Base-by-base conservation (phyloP, 2,797 vertebrate species). In the Scarus forsteni region DNA sequence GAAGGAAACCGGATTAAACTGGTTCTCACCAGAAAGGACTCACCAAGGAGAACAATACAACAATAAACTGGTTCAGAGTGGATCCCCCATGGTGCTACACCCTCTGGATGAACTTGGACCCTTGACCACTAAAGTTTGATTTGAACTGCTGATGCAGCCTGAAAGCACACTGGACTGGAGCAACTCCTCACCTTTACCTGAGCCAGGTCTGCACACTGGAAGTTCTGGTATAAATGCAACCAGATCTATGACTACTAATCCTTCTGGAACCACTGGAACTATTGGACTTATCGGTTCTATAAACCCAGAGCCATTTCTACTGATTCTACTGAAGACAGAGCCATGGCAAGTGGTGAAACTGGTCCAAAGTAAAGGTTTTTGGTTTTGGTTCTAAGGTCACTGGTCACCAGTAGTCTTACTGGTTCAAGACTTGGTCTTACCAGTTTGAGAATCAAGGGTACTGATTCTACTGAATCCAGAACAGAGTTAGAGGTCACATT, bases 71-170 rank as follows among this genome's bases (percentile, higher is more conserved):
- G 78, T 73, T 78, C 63, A 42, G 57, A 80, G 62, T 67, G 73
- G 75, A 78, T 52, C 71, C 57, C 74, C 64, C 67, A 85, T 80
- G 90, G 90, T 93, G 92, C 89, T 89, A 89, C 85, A 73, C 84
- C 85, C 51, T 77, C 73, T 86, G 84, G 87, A 87, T 75, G 73
- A 82, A 66, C 50, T 64, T 70, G 74, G 73, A 73, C 57, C 71
- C 72, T 77, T 70, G 60, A 81, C 71, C 77, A 64, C 73, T 81
- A 57, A 78, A 68, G 74, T 79, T 74, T 81, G 79, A 85, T 66
- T 62, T 78, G 77, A 87, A 79, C 88, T 89, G 83, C 87, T 78
- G 12, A 80, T 70, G 83, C 84, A 89, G 76, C 77, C 74, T 80
- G 82, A 85, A 91, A 91, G 90, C 90, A 92, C 91, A 91, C 64